Evolutionary conservation across 2,888 invertebrate species (phyloP), one percentile per base, ranked within the genome.

Genomic region (Exocentrus adspersus): DNA sequence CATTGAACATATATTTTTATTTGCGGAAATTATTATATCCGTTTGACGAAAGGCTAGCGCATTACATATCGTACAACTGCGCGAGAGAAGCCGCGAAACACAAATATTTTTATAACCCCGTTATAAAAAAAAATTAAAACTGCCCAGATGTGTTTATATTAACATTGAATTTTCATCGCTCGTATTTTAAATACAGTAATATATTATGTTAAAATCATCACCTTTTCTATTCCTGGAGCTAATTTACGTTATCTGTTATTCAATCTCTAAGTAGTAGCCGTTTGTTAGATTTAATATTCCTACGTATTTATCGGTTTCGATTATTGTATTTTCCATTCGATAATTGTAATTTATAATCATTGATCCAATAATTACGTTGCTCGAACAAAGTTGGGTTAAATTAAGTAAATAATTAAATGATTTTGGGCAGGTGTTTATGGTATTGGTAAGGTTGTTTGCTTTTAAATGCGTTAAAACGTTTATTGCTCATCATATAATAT

Each of bases 51-150:
- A 37, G 12, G 12, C 37, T 37, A n/a, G n/a, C 2, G n/a, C 32
- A 37, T 37, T 37, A 37, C 37, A 12, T n/a, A 37, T n/a, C 37
- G 14, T 12, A 12, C 12, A 37, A 37, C 12, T 37, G 14, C 37
- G 37, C 14, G n/a, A 37, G 5, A 12, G 2, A n/a, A 37, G 37
- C 37, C 12, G 24, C 24, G 50, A 10, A 50, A 50, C 9, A 24
- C 24, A 28, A 50, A 50, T 50, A 37, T 37, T 37, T 37, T 37
- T 12, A 37, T 37, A 37, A 37, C 37, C 37, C 37, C 37, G 12
- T n/a, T 37, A 37, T 37, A 37, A 37, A 37, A 37, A 37, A 37
- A 37, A 37, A 37, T 37, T 9, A n/a, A 37, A 37, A 37, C 12
- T 37, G 37, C 12, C n/a, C 37, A 37, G 37, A 37, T 37, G 37